Evolutionary conservation across 2,797 vertebrate species (phyloP).

Genomic region (Delichon dasypus): DNA sequence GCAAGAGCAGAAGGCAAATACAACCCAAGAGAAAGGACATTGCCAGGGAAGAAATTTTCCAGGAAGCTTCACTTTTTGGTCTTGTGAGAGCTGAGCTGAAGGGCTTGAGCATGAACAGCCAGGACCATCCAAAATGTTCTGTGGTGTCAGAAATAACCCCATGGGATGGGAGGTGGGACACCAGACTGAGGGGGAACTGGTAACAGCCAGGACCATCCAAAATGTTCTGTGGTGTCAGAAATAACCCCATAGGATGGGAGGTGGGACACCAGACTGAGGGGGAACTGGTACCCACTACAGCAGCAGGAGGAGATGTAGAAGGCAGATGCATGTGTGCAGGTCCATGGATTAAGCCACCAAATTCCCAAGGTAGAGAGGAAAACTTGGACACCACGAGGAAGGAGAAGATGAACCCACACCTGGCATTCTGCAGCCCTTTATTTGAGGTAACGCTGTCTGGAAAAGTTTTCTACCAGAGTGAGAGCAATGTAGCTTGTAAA

Average conservation of each 20-base stretch:
- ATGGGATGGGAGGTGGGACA: background rate
- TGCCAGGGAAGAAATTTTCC: background rate
- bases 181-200: background rate
- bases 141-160: fast-evolving
- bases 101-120: background rate
- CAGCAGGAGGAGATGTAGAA: background rate
- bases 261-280: background rate
- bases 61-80: background rate
- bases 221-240: background rate
- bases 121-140: background rate
- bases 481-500: background rate
- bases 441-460: background rate
- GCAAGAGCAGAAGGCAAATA: background rate
- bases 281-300: background rate
- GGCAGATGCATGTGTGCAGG: background rate
- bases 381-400: background rate
- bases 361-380: background rate
- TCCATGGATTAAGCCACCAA: background rate
- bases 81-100: background rate
- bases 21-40: background rate
- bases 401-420: background rate
- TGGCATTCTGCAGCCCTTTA: background rate
- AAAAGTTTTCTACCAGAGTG: background rate
- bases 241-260: fast-evolving
- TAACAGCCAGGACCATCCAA: too few species aligned